Evolutionary conservation across 2,113 vertebrate species (phyloP).

Genomic region (Rhinolophus ferrumequinum): DNA sequence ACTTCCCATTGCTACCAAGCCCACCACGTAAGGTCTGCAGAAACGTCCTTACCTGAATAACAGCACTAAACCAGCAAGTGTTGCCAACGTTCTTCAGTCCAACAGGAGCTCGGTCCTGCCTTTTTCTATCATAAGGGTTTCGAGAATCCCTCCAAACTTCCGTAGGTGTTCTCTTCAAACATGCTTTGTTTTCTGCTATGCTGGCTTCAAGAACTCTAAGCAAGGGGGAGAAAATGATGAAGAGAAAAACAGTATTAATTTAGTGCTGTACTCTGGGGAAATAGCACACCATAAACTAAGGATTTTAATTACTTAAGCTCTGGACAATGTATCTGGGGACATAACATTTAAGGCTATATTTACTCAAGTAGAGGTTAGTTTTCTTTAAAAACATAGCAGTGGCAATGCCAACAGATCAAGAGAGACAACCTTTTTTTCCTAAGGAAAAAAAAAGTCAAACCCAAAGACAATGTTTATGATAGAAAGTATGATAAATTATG

Average conservation of each 20-base stretch:
- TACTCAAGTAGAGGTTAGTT: background rate
- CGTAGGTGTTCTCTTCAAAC: constrained; percentile 94
- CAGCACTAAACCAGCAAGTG: constrained; percentile 99
- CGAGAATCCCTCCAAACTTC: constrained; percentile 98
- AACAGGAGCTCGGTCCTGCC: constrained; percentile 94
- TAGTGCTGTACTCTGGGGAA: background rate
- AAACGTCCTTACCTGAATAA: constrained; percentile 93
- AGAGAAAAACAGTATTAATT: background rate
- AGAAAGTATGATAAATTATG: background rate
- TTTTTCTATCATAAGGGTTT: constrained; percentile 97
- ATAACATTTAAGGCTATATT: background rate
- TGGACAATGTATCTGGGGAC: background rate
- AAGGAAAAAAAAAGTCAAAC: constrained; percentile 14
- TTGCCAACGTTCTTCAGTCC: constrained; percentile 99
- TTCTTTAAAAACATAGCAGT: background rate
- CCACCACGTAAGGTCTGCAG: background rate
- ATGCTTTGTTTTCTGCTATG: constrained; percentile 99
- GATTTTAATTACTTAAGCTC: background rate
- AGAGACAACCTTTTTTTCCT: background rate
- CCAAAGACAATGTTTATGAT: background rate
- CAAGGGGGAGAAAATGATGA: constrained; percentile 64
- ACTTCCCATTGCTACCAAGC: background rate
- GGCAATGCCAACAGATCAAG: background rate
- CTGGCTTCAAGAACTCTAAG: constrained; percentile 96
- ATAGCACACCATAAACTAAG: background rate